These are phyloP conservation scores for Eupithecia subfuscata DNA, from an alignment of 2,888 invertebrate genomes.

Conservation along the genomic window DNA sequence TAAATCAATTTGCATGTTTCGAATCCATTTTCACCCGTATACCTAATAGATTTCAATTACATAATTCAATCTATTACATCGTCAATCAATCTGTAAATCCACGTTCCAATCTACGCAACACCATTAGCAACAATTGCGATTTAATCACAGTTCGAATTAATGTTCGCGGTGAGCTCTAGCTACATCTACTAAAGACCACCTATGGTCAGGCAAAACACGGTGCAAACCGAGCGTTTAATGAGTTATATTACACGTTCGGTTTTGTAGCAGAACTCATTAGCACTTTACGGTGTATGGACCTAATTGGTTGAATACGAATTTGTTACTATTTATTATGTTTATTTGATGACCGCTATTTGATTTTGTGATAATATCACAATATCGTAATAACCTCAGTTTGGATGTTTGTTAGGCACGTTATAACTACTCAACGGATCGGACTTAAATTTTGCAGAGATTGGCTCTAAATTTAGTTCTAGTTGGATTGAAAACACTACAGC, in stretches of 20 bases:
- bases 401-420: neutral
- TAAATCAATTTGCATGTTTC: neutral
- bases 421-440: neutral
- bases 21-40: neutral
- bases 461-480: no score
- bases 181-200: neutral
- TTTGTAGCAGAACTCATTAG: slow-evolving; percentile 25
- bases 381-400: neutral
- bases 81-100: slow-evolving; percentile 1
- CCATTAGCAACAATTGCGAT: slow-evolving; percentile 53
- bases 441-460: neutral
- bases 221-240: slow-evolving; percentile 57
- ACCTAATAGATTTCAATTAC: neutral
- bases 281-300: slow-evolving; percentile 1
- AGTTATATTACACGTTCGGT: slow-evolving; percentile 43
- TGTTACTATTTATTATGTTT: neutral
- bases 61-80: slow-evolving; percentile 3
- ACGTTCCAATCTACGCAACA: slow-evolving; percentile 7
- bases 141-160: slow-evolving; percentile 69
- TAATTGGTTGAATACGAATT: neutral
- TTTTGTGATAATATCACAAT: neutral
- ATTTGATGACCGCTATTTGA: neutral
- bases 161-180: slow-evolving; percentile 51
- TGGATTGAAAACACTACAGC: neutral
- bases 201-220: slow-evolving; percentile 28